phyloP scores from a whole-genome alignment of 2,797 vertebrate species.

The Silurus lanzhouensis region DNA sequence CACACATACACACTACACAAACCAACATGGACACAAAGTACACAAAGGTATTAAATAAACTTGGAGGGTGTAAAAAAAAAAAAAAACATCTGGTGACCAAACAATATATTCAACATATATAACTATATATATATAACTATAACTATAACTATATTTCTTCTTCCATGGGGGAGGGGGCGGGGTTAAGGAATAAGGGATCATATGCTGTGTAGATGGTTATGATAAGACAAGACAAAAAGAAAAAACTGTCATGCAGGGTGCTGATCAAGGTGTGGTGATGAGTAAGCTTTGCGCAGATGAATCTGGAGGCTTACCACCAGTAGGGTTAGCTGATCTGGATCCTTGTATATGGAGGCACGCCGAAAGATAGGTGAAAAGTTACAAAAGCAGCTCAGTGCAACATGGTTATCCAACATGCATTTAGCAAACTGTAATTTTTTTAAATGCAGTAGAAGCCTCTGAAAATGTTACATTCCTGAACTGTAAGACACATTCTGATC shows the following conservation, averaged over 20 bases:
- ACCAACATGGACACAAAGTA: neutral
- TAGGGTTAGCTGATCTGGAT: slow-evolving; percentile 99
- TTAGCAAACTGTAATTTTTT: slow-evolving; percentile 58
- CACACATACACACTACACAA: neutral
- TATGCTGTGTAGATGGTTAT: slow-evolving; percentile 36
- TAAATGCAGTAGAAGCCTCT: slow-evolving; percentile 32
- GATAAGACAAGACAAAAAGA: slow-evolving; percentile 58
- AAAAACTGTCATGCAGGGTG: slow-evolving; percentile 60
- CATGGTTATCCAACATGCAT: slow-evolving; percentile 80
- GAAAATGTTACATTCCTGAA: slow-evolving; percentile 14
- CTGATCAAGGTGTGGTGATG: slow-evolving; percentile 48
- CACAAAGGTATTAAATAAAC: neutral
- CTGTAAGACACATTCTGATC: slow-evolving; percentile 34
- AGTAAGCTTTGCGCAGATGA: slow-evolving; percentile 67
- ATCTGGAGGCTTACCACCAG: slow-evolving; percentile 91
- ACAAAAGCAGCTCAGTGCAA: slow-evolving; percentile 74
- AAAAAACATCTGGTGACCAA: neutral
- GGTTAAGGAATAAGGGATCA: neutral
- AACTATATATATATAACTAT: too few species aligned
- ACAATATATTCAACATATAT: neutral
- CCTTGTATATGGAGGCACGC: slow-evolving; percentile 91
- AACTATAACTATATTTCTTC: too few species aligned
- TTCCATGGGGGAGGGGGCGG: neutral
- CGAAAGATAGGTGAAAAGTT: slow-evolving; percentile 84
- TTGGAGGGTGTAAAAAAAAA: neutral